Evolutionary conservation across 2,113 vertebrate genomes (phyloP).

Genomic region (Aleadryas rufinucha): DNA sequence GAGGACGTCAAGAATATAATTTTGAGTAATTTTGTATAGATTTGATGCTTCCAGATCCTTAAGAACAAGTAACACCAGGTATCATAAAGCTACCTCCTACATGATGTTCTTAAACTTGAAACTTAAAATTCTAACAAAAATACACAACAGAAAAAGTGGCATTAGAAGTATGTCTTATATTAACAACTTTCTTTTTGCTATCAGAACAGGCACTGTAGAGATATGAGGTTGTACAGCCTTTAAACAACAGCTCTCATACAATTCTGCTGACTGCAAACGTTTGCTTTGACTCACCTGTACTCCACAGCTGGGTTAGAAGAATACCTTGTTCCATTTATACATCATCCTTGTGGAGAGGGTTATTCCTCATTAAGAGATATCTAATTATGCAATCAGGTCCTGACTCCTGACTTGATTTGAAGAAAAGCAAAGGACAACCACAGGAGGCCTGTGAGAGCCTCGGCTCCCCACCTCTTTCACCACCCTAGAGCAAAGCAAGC

Average conservation of each 20-base stretch:
- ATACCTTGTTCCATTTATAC: neutral
- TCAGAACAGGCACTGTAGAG: neutral
- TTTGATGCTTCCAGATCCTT: neutral
- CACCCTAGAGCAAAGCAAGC: neutral
- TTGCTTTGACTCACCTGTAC: neutral
- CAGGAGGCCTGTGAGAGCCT: neutral
- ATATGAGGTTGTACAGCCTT: neutral
- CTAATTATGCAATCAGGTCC: neutral
- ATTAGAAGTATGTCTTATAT: neutral
- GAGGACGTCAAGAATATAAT: neutral
- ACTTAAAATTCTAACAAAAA: neutral
- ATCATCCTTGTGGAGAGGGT: neutral
- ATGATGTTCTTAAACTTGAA: neutral
- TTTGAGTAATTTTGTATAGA: neutral
- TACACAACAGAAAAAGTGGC: neutral
- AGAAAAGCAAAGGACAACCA: neutral
- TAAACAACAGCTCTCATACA: neutral
- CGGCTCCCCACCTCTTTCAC: neutral
- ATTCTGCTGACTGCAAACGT: neutral
- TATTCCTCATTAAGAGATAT: neutral
- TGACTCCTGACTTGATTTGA: neutral
- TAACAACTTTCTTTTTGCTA: neutral
- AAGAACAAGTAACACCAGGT: neutral
- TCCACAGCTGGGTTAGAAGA: neutral
- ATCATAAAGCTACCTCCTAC: neutral